Evolutionary conservation across 2,797 vertebrate species (phyloP), one percentile per base, ranked within the genome.

Genomic region (Schizopygopsis pylzovi): DNA sequence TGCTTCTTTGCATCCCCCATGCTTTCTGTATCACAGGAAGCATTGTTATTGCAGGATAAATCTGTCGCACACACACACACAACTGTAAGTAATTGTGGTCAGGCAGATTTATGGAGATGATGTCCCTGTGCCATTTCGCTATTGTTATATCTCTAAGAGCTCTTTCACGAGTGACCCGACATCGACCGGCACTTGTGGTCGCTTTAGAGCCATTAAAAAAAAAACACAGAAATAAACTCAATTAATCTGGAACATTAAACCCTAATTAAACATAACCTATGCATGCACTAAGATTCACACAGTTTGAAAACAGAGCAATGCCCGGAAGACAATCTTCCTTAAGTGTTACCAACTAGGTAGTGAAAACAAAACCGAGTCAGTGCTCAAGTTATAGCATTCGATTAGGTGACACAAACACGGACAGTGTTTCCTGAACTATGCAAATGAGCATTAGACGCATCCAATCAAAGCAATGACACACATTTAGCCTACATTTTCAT

Each of bases 171-270:
- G 41, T 79, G 65, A 70, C 41, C 49, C 15, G 75, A 52, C 75
- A 52, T 77, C 15, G 43, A 63, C 70, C 39, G 1, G 13, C 10
- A 8, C 67, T 20, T 84, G 45, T 77, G 72, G 73, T 77, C 16
- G 1, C 82, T 67, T 65, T 52, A 77, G 63, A 78, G 83, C 49
- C 49, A 78, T 84, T 79, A 45, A 78, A 56, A 47, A 54, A 54
- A 84, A 33, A 28, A 37, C 63, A 79, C 61, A 78, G 47, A 79
- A 59, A 70, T 84, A 45, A 37, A 56, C 47, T 33, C 33, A 70
- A 79, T 84, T 59, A 70, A 84, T 70, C 49, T 84, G 33, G 63
- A 47, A 67, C 72, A 78, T 84, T 84, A 67, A 78, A 68, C 63
- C 15, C 9, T 7, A 68, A 84, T 70, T 84, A 84, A 84, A 59